Evolutionary conservation across 2,113 vertebrate genomes (phyloP).

Genomic region (Lepus europaeus): DNA sequence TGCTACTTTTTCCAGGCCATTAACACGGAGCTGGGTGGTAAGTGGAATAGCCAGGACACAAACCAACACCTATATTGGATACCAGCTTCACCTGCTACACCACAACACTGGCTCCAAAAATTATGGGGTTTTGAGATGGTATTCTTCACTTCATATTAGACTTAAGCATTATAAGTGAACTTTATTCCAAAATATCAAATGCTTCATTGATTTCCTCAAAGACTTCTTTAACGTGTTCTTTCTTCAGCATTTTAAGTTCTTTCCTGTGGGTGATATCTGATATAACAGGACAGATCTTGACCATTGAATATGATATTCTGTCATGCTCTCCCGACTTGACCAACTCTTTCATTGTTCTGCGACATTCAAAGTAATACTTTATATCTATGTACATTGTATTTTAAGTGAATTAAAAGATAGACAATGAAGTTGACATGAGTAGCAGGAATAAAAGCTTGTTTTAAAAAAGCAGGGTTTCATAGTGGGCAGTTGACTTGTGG

Average conservation of each 20-base stretch:
- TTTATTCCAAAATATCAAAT: slow-evolving; percentile 18
- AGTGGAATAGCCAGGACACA: too few relatives aligned
- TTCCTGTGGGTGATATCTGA: background rate
- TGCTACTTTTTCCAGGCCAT: too few relatives aligned
- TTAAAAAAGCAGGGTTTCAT: background rate
- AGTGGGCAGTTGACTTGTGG: background rate
- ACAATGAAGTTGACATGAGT: background rate
- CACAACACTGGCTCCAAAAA: too few relatives aligned
- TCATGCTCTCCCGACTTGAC: background rate
- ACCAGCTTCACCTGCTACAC: too few relatives aligned
- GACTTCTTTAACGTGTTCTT: background rate
- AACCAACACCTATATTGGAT: too few relatives aligned
- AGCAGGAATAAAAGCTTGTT: background rate
- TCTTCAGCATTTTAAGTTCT: background rate
- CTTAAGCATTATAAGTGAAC: background rate
- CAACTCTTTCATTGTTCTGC: background rate
- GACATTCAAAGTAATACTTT: background rate
- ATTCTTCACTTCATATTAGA: background rate
- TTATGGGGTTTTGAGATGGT: background rate
- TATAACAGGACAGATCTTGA: background rate
- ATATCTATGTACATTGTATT: background rate
- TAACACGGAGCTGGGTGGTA: too few relatives aligned
- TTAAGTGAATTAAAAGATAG: background rate
- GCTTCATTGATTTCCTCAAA: background rate
- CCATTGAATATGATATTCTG: background rate